Percentiles rank a stretch among this genome's conserved stretches.
Evolutionary conservation across 1,140 invertebrate species (phyloP).

Genomic region (Augochlora pura): DNA sequence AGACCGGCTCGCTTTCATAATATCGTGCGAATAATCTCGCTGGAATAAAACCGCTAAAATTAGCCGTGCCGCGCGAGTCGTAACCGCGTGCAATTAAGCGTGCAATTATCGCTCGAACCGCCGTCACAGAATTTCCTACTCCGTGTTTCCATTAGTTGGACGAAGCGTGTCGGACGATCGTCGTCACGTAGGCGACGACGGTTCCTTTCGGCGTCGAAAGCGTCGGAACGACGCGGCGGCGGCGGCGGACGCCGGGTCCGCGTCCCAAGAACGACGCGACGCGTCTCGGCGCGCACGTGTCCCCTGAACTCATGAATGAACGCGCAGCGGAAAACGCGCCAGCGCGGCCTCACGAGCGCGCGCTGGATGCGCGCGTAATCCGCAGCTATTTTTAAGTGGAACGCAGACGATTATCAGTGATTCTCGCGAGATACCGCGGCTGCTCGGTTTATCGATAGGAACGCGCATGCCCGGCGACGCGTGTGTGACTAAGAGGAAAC

Average conservation of each 20-base stretch:
- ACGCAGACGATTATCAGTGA: constrained; percentile 60
- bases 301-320: constrained; percentile 61
- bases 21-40: no score
- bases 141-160: background rate
- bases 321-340: constrained; percentile 35
- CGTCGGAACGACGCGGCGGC: no score
- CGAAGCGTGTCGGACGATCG: no score
- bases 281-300: constrained; percentile 44
- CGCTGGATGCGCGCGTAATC: constrained; percentile 39
- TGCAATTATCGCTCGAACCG: background rate
- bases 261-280: background rate
- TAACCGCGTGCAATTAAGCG: background rate
- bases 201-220: background rate
- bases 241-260: no score
- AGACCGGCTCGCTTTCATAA: no score
- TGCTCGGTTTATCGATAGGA: constrained; percentile 36
- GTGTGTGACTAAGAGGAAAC: constrained; percentile 45
- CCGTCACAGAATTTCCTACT: no score
- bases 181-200: no score
- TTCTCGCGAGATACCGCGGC: constrained; percentile 41
- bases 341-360: constrained; percentile 3
- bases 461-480: background rate
- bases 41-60: background rate
- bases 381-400: constrained; percentile 60
- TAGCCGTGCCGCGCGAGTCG: background rate